Evolutionary conservation across 2,888 invertebrate species (phyloP).

Genomic region (Tortricodes alternella): DNA sequence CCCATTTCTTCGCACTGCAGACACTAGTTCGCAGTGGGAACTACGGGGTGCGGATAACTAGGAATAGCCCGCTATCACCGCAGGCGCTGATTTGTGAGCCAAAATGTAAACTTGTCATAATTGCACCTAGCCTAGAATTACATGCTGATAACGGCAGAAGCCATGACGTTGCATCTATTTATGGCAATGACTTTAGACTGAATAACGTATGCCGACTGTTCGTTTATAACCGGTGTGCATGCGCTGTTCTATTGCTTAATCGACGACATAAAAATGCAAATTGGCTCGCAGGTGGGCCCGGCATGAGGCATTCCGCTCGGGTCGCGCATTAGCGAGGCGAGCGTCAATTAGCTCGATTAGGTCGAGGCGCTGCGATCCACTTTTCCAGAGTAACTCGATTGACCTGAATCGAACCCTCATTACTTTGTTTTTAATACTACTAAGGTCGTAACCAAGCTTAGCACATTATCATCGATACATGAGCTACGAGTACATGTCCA

Average conservation of each 20-base stretch:
- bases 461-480: neutral
- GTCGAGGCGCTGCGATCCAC: conserved; percentile 43
- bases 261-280: conserved; percentile 39
- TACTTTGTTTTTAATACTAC: no score
- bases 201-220: neutral
- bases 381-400: conserved; percentile 50
- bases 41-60: no score
- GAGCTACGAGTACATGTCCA: neutral
- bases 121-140: conserved; percentile 1
- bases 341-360: conserved; percentile 55
- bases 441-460: no score
- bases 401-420: conserved; percentile 50
- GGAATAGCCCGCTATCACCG: no score
- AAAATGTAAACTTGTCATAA: conserved; percentile 11
- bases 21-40: no score
- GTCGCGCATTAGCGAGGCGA: conserved; percentile 33
- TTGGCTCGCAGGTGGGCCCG: conserved; percentile 41
- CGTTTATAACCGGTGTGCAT: conserved; percentile 2
- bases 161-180: no score
- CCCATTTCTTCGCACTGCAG: no score
- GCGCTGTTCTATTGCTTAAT: conserved; percentile 10
- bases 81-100: conserved; percentile 35
- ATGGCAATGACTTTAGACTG: no score
- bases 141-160: no score
- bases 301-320: conserved; percentile 11